Evolutionary conservation across 37 sponge, comb jelly and placozoan genomes (phyloP), one percentile per base, ranked within the genome.

Genomic region (Hexactinellida sp.): DNA sequence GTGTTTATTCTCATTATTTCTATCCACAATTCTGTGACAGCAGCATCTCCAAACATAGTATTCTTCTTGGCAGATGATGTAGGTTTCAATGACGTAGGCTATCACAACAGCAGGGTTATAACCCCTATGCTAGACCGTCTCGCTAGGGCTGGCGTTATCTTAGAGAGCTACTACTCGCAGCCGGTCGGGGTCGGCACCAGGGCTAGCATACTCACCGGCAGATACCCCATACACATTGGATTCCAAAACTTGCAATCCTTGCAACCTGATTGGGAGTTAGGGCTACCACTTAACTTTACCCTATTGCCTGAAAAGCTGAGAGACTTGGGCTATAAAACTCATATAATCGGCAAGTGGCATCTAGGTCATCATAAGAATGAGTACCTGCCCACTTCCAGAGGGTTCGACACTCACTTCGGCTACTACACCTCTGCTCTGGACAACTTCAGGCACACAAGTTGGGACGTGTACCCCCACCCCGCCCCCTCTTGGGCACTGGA

Each of bases 281-380:
- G 21, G 37, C 83, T 28, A 39, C 38, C 85, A 38, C 47, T 88
- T 76, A 85, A 85, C 71, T 85, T 88, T 54, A 88, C 89, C 0
- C 85, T 85, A 38, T 55, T 85, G 0, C 85, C 89, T 41, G 83
- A 86, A 19, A 54, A 85, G 30, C 86, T 89, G 85, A 89, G 76
- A 54, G 13, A 55, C 1, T 39, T 39, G 25, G 86, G 86, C 7
- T 86, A 86, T 37, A 38, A 24, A 24, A 87, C 87, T 10, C 54
- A 89, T 47, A 89, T 89, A 52, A 83, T 89, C 0, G 89, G 89
- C 1, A 89, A 89, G 36, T 89, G 90, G 90, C 90, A 89, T 37
- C 36, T 52, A 34, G 90, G 90, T 1, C 34, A 86, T 38, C 86
- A 41, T 55, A 55, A 87, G n/a, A 37, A 36, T 7, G 24, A 13